Base-by-base conservation (phyloP, 2,888 invertebrate species). In the Hirtodrosophila alboralis region DNA sequence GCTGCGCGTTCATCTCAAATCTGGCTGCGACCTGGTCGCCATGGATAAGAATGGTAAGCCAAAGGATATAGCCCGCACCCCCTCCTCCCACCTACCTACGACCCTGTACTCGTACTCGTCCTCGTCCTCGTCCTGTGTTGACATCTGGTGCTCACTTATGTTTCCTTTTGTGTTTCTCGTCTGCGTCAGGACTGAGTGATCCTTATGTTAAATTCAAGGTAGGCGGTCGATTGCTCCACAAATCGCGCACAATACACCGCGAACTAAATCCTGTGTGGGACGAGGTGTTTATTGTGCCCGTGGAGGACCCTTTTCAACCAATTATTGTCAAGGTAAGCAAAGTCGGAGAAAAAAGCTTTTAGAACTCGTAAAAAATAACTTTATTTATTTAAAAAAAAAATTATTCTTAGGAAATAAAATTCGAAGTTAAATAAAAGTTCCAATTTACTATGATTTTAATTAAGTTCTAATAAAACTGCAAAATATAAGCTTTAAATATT, bases 191-290 rank as follows among this genome's bases (percentile, higher is more conserved):
- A 78, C 95, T 97, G 63, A 98, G 98, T 91, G 98, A 98, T 92
- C 98, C 98, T 14, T 98, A 98, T 91, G 97, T 98, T 52, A 98
- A 98, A 92, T 97, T 98, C 91, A 98, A 98, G 91, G 92, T 94
- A 67, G 95, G 94, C 8, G 96, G 96, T 27, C 93, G 96, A 64
- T 92, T 97, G 74, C 93, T 98, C 75, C 96, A 98, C 92, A 98
- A 98, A 92, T 98, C 97, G 76, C 95, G 95, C 88, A 99, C 96
- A 52, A 95, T 99, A 60, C 96, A 96, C 90, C 93, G 98, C 83
- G 98, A 97, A 90, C 92, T 99, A 61, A 98, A 98, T 91, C 99
- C 99, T 0, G 93, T 95, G n/a, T 99, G 99, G 99, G 98, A 99
- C 89, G 99, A 99, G 91, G 95, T 95, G 78, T 98, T 99, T 91